Conservation (phyloP, 2,113 vertebrate species). For the Enhydra lutris region DNA sequence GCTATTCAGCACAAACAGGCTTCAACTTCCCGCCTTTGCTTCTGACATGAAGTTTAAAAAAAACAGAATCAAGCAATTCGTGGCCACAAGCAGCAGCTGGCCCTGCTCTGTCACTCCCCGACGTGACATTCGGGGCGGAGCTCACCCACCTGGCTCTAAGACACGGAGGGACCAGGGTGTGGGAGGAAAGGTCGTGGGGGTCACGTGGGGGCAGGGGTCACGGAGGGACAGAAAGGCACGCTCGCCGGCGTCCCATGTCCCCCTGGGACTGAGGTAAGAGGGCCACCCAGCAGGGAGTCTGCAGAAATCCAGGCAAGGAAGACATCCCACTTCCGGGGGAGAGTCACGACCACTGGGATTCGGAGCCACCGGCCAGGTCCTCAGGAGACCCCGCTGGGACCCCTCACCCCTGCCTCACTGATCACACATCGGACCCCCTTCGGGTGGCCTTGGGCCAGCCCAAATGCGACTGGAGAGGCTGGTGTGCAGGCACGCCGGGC, state of each 20-base stretch:
- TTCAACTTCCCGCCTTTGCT: neutral
- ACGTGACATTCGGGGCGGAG: accelerated
- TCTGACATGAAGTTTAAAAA: neutral
- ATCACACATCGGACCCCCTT: no score
- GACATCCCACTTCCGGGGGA: neutral
- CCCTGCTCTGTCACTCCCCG: neutral
- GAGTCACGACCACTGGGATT: no score
- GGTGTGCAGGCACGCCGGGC: neutral
- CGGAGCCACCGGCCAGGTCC: neutral
- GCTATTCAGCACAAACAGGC: neutral
- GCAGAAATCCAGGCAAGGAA: neutral
- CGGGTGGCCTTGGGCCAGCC: neutral
- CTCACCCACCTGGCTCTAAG: neutral
- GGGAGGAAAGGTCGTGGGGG: neutral
- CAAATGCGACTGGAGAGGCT: accelerated
- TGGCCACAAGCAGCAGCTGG: accelerated
- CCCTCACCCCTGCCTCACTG: neutral
- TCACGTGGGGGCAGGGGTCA: neutral
- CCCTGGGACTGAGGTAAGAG: accelerated
- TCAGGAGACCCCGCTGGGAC: neutral
- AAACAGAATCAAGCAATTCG: accelerated
- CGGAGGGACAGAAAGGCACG: no score
- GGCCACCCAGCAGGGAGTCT: neutral
- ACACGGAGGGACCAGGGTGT: accelerated
- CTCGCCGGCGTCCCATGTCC: neutral